Evolutionary conservation across 2,888 invertebrate genomes (phyloP).

Genomic region (Synergus gifuensis): DNA sequence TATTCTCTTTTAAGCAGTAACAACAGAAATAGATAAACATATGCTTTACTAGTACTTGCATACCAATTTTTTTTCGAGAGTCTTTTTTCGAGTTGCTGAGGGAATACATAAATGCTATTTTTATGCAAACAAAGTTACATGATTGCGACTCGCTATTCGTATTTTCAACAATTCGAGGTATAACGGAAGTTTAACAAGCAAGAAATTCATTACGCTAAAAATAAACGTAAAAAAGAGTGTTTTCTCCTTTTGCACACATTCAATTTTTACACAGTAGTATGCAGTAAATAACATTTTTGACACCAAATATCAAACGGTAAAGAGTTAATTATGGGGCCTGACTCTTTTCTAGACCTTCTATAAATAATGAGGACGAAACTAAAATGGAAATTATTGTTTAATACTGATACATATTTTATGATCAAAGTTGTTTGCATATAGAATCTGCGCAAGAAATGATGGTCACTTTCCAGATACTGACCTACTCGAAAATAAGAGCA

Average conservation of each 20-base stretch:
- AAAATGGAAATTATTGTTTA: not conserved
- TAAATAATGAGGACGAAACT: not conserved
- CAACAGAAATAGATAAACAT: not conserved
- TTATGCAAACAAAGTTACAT: not conserved
- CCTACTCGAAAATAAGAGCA: not conserved
- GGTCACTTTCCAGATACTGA: not conserved
- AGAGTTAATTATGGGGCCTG: no score
- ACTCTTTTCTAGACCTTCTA: not conserved
- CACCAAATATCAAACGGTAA: no score
- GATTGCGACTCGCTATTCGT: not conserved
- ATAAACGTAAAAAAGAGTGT: not conserved
- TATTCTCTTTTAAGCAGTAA: constrained; percentile 30
- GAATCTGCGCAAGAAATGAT: not conserved
- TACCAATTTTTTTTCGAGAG: not conserved
- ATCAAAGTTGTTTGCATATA: not conserved
- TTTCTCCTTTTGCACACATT: not conserved
- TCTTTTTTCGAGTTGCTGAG: not conserved
- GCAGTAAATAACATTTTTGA: not conserved
- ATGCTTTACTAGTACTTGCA: not conserved
- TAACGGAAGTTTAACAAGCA: constrained; percentile 2
- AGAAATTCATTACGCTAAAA: not conserved
- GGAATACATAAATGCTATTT: not conserved
- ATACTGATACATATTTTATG: not conserved
- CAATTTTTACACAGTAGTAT: no score
- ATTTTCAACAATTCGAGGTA: not conserved